phyloP scores from a whole-genome alignment of 1,140 invertebrate genomes.

The Ladona fulva region DNA sequence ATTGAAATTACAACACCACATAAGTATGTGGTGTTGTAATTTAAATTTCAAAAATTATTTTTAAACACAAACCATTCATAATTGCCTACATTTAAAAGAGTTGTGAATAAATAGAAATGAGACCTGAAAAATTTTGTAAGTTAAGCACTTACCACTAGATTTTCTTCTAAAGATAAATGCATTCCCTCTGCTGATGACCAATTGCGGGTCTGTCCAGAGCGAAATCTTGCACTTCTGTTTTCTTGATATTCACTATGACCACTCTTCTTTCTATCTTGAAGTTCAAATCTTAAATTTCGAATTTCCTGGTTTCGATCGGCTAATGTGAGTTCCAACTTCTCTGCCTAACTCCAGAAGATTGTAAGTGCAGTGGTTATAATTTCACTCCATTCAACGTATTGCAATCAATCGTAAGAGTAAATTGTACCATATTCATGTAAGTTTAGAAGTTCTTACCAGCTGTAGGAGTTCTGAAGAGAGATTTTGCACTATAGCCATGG shows the following conservation, averaged over 20 bases:
- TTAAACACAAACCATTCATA: too few species aligned
- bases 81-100: too few species aligned
- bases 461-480: conserved; percentile 33
- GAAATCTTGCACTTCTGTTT: neutral
- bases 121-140: too few species aligned
- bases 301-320: conserved; percentile 29
- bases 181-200: neutral
- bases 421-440: neutral
- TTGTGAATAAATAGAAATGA: too few species aligned
- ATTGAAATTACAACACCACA: too few species aligned
- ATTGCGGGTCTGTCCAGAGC: neutral
- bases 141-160: neutral
- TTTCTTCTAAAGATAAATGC: neutral
- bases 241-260: neutral
- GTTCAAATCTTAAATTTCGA: conserved; percentile 25
- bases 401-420: neutral
- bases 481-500: conserved; percentile 33
- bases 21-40: too few species aligned
- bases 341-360: conserved; percentile 30
- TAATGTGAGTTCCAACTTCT: conserved; percentile 32
- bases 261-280: conserved; percentile 21
- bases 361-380: neutral
- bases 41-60: too few species aligned
- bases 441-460: conserved; percentile 28
- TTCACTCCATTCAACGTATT: conserved; percentile 1